Evolutionary conservation across 2,888 invertebrate species (phyloP), one percentile per base, ranked within the genome.

Genomic region (Plusia festucae): DNA sequence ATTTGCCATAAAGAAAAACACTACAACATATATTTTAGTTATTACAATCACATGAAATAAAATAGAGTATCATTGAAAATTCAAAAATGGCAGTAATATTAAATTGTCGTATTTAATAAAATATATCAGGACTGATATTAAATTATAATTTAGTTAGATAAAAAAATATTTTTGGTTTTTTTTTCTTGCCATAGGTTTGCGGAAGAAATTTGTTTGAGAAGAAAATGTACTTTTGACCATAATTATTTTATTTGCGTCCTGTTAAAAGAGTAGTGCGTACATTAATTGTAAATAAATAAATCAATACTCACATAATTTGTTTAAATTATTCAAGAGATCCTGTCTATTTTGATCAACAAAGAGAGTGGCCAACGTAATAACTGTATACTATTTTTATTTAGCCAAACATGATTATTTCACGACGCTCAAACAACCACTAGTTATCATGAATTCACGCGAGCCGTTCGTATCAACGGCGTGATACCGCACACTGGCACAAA

Each of bases 341-440:
- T 65, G 40, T 64, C 8, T 51, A 40, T 61, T 70, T 58, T 27
- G 18, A 51, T 27, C 52, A 60, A 61, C 49, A 53, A 27, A 22
- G 34, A 57, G 58, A 63, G 20, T 65, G 60, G 67, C 57, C 55
- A 60, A 62, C 61, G 44, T 53, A 18, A 56, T 27, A 78, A 72
- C 65, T 69, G 69, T 70, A 66, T 60, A 68, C 63, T 60, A 49
- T 64, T 66, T 70, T 69, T 57, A 74, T 81, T 79, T 81, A 85
- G 68, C 79, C 83, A 83, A 83, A 82, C 89, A 88, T 85, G 84
- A 84, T 84, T 78, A 76, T 82, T 76, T 79, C 80, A 75, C 87
- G 85, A 85, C 82, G 86, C 82, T 79, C 88, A 84, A 87, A 87
- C 85, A 84, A 86, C 65, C 82, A 93, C 92, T 90, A 49, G 46